Conservation (phyloP, 1,140 invertebrate species). For the Megathymus violae region DNA sequence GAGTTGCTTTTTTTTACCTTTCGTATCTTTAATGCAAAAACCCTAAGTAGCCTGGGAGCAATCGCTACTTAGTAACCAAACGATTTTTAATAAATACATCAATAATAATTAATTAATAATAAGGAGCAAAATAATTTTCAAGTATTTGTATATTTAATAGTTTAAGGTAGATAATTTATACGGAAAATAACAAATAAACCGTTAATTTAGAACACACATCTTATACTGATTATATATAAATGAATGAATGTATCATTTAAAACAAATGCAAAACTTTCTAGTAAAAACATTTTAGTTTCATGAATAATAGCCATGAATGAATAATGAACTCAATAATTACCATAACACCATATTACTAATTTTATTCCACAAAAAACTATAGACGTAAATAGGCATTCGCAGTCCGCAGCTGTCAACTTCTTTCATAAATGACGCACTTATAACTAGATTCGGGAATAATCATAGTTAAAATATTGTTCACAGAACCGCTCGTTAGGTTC, state of each 20-base stretch:
- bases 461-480: conserved; percentile 53
- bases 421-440: conserved; percentile 49
- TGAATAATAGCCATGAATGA: conserved; percentile 37
- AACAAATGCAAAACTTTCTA: conserved; percentile 36
- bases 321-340: conserved; percentile 25
- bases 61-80: too few relatives aligned
- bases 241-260: conserved; percentile 19
- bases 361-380: conserved; percentile 47
- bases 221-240: background rate
- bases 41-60: too few relatives aligned
- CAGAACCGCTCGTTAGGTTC: conserved; percentile 59
- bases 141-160: too few relatives aligned
- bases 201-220: too few relatives aligned
- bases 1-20: too few relatives aligned
- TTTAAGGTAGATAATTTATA: too few relatives aligned
- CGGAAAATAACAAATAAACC: too few relatives aligned
- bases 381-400: conserved; percentile 56
- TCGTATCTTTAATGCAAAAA: too few relatives aligned
- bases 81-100: too few relatives aligned
- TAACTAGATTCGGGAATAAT: conserved; percentile 67
- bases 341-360: conserved; percentile 28
- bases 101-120: too few relatives aligned
- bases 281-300: conserved; percentile 20
- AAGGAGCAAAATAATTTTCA: too few relatives aligned
- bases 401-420: conserved; percentile 59